These are phyloP conservation scores for Eriosoma lanigerum DNA, from an alignment of 1,140 invertebrate species.

Conservation along the genomic window DNA sequence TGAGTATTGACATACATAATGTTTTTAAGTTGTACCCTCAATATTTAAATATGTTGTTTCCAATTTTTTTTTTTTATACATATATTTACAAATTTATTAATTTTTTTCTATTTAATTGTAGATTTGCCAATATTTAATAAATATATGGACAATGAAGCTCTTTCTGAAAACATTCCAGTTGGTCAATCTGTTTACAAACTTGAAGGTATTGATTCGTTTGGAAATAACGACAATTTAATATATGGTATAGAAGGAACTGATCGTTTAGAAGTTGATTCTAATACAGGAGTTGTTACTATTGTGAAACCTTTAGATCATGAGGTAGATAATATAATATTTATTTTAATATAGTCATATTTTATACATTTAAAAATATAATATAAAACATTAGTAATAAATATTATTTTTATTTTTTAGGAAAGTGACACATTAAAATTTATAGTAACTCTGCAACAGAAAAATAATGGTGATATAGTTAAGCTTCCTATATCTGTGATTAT, in stretches of 20 bases:
- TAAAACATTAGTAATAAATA: background rate
- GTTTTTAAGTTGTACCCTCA: too few relatives aligned
- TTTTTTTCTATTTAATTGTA: background rate
- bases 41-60: too few relatives aligned
- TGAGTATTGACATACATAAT: too few relatives aligned
- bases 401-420: constrained; percentile 61
- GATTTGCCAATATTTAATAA: constrained; percentile 66
- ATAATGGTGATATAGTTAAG: constrained; percentile 68
- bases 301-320: constrained; percentile 79
- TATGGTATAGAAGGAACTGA: constrained; percentile 81
- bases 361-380: background rate
- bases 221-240: constrained; percentile 64
- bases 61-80: background rate
- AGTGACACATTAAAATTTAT: constrained; percentile 74
- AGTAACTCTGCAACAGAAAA: constrained; percentile 77
- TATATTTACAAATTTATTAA: background rate
- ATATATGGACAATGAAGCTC: constrained; percentile 72
- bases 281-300: constrained; percentile 76
- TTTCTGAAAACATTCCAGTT: constrained; percentile 76
- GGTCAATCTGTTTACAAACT: constrained; percentile 75
- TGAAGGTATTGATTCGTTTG: constrained; percentile 78
- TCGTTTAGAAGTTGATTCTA: constrained; percentile 73
- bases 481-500: constrained; percentile 81
- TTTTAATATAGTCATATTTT: background rate
- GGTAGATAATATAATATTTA: constrained; percentile 59